Evolutionary conservation across 1,140 invertebrate species (phyloP), one percentile per base, ranked within the genome.

Genomic region (Lethocerus indicus): DNA sequence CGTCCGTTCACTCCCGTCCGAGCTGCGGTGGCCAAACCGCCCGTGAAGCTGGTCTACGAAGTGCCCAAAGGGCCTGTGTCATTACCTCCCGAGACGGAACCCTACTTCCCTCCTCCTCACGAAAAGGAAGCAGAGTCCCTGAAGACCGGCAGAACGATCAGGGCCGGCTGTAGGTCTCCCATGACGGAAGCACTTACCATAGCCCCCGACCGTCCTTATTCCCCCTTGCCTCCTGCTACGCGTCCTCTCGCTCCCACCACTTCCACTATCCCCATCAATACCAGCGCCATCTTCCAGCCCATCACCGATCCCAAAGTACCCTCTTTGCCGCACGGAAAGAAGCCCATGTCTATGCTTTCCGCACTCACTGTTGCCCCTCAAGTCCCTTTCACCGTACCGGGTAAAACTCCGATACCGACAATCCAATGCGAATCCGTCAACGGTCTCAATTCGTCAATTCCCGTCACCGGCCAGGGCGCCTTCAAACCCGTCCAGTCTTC

Each of bases 121-220:
- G 39, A 25, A 47, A 47, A 36, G 37, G 37, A 46, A 35, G 50
- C 39, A 43, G 18, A 45, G 47, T 27, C 40, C 26, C 43, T 48
- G 6, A 24, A 26, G 16, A 48, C 43, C 16, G 45, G 46, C 6
- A 47, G 29, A 35, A 35, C 37, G 3, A 50, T 27, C 13, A 12
- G 50, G 28, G 42, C 47, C 4, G 44, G 36, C 9, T 48, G 52
- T 46, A 29, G 45, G 12, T 60, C 59, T 49, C 78, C 79, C 13
- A 73, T 83, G 58, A 69, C 79, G 6, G 70, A 71, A 37, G 80
- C 81, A 12, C 59, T 84, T 21, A 78, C 71, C 27, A 78, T 73
- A 37, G 80, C 79, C 1, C 75, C 80, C 1, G 72, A 79, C 44
- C 65, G 75, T 45, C 67, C 74, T 2, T 77, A 73, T 51, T 75